phyloP scores from a whole-genome alignment of 2,797 vertebrate genomes.

The Phoebastria nigripes region DNA sequence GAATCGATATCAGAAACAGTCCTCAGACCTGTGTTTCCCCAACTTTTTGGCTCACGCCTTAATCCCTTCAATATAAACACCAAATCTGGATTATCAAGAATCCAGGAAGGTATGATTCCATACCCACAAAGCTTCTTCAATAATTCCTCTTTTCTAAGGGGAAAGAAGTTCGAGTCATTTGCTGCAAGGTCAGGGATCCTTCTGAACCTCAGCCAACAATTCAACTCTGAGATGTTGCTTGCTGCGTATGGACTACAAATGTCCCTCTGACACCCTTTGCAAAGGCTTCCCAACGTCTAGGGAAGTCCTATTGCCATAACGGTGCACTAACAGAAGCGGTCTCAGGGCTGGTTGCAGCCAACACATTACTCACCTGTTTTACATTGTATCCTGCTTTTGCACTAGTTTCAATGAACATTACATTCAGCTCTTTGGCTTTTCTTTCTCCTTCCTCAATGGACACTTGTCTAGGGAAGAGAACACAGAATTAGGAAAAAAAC shows the following conservation, averaged over 20 bases:
- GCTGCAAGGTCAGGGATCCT: not conserved
- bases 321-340: fast-evolving
- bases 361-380: constrained; percentile 88
- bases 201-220: not conserved
- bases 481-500: not conserved
- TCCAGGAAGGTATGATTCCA: not conserved
- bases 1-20: not conserved
- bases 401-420: constrained; percentile 99
- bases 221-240: fast-evolving
- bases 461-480: constrained; percentile 90
- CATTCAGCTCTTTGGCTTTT: constrained; percentile 99
- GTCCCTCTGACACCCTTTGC: not conserved
- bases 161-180: not conserved
- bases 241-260: fast-evolving
- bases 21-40: not conserved
- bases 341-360: not conserved
- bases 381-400: constrained; percentile 99
- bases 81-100: not conserved
- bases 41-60: not conserved
- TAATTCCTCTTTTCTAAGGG: not conserved
- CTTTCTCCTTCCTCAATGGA: constrained; percentile 98
- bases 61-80: not conserved
- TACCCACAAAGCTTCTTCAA: not conserved
- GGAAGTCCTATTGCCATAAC: fast-evolving
- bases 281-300: fast-evolving